A percentile compares a stretch with the other conserved stretches of the same genome.
These are phyloP conservation scores for Ifrita kowaldi DNA, from an alignment of 2,113 vertebrate species.

Conservation along the genomic window DNA sequence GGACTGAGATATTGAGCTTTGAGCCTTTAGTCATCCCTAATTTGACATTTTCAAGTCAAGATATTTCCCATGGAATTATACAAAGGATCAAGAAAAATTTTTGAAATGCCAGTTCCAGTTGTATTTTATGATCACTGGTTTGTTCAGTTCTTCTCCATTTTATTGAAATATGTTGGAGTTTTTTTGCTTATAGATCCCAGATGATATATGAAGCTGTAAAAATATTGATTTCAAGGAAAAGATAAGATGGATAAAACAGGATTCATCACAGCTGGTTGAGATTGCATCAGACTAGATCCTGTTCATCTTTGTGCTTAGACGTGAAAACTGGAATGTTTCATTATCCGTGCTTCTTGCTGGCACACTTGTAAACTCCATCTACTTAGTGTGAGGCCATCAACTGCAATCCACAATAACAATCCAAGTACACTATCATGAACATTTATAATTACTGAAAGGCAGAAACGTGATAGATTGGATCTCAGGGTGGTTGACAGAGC, in stretches of 20 bases:
- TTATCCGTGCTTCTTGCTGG: neutral
- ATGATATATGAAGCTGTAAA: neutral
- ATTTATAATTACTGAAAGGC: neutral
- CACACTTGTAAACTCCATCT: neutral
- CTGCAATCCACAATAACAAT: neutral
- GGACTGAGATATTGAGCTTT: neutral
- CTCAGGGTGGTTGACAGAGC: neutral
- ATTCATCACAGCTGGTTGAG: neutral
- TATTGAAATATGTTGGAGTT: neutral
- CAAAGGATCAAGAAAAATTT: neutral
- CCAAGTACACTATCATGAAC: neutral
- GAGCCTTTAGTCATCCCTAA: neutral
- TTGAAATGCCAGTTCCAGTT: neutral
- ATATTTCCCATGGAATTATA: neutral
- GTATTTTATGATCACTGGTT: neutral
- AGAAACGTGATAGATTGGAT: neutral
- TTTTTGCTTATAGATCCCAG: neutral
- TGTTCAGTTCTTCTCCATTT: neutral
- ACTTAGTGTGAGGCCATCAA: neutral
- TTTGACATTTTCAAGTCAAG: neutral
- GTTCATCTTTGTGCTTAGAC: neutral
- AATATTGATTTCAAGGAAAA: neutral
- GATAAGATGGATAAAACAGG: neutral
- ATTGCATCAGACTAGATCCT: neutral
- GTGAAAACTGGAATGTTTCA: neutral